Evolutionary conservation across 37 sponge, comb jelly and placozoan species (phyloP), one percentile per base, ranked within the genome.

Genomic region (Beroe forskalii): DNA sequence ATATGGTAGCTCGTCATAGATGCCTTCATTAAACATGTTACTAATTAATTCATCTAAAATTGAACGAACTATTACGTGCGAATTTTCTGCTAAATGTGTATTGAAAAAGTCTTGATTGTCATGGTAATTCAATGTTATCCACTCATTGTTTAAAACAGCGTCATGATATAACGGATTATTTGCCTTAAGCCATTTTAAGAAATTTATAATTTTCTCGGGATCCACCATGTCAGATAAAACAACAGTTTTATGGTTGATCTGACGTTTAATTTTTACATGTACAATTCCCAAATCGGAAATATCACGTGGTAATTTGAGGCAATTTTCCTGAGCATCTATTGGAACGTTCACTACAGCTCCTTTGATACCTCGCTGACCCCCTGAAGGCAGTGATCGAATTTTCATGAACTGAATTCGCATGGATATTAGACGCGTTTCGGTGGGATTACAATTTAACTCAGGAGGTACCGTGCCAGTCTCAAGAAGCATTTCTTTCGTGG

Each of bases 1-100:
- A 80, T 44, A 80, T 24, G 86, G 86, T 14, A 80, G 86, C 1
- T 41, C 48, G 4, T 25, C 31, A 42, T 80, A 80, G 1, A 48
- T 80, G 30, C 86, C 86, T 30, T 80, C 86, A 25, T 41, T 44
- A 1, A 24, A 23, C 9, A 80, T n/a, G 30, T 41, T 44, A 42
- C 48, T 30, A 42, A 80, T 3, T 12, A 80, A 4, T 24, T 44
- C 55, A n/a, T 80, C 55, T 23, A 80, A 24, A 4, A 80, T 39
- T 4, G 86, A 80, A 4, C 19, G 17, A 25, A 27, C 44, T 3
- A 80, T n/a, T 14, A 80, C 55, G 42, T 23, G 4, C 14, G 86
- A 2, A 43, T 80, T 43, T 1, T 80, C 86, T 4, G n/a, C 20
- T 9, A 80, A 25, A 27, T 17, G 31, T 6, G 25, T 25, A 38